These are phyloP conservation scores for Drosophila oshimai DNA, from an alignment of 1,140 invertebrate species.

Conservation along the genomic window DNA sequence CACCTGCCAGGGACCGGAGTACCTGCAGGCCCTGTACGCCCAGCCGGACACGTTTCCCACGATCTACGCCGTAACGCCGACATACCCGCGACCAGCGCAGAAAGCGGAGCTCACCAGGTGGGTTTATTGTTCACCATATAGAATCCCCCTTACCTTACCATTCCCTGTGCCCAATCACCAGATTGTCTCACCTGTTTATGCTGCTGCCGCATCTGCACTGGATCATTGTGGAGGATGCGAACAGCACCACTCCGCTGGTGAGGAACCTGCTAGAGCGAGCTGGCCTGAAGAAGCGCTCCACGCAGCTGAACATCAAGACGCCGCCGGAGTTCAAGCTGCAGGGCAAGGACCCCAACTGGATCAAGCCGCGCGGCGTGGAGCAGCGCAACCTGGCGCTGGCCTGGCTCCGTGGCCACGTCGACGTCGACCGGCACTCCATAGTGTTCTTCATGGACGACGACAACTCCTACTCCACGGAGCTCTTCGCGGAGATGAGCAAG, in stretches of 20 bases:
- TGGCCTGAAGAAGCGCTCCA: slow-evolving; percentile 62
- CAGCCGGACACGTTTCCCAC: slow-evolving; percentile 83
- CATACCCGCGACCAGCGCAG: slow-evolving; percentile 93
- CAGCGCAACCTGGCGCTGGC: slow-evolving; percentile 95
- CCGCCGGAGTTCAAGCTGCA: slow-evolving; percentile 88
- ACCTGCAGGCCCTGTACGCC: slow-evolving; percentile 80
- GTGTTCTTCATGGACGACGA: slow-evolving; percentile 99
- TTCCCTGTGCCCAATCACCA: slow-evolving; percentile 63
- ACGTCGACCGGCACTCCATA: slow-evolving; percentile 87
- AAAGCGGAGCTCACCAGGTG: slow-evolving; percentile 96
- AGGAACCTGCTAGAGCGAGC: slow-evolving; percentile 90
- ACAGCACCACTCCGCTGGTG: slow-evolving; percentile 90
- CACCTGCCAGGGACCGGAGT: slow-evolving; percentile 67
- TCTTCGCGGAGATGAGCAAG: slow-evolving; percentile 88
- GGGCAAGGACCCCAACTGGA: slow-evolving; percentile 90
- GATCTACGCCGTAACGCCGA: slow-evolving; percentile 97
- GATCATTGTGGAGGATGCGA: slow-evolving; percentile 96
- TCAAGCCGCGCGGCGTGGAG: slow-evolving; percentile 95
- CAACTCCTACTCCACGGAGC: slow-evolving; percentile 90
- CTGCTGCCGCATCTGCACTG: slow-evolving; percentile 96
- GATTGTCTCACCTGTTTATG: slow-evolving; percentile 94
- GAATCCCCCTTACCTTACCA: background rate
- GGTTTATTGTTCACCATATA: background rate
- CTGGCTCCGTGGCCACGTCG: slow-evolving; percentile 91
- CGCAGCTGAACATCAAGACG: slow-evolving; percentile 81